Evolutionary conservation across 2,113 vertebrate species (phyloP), one percentile per base, ranked within the genome.

Genomic region (Gopherus flavomarginatus): DNA sequence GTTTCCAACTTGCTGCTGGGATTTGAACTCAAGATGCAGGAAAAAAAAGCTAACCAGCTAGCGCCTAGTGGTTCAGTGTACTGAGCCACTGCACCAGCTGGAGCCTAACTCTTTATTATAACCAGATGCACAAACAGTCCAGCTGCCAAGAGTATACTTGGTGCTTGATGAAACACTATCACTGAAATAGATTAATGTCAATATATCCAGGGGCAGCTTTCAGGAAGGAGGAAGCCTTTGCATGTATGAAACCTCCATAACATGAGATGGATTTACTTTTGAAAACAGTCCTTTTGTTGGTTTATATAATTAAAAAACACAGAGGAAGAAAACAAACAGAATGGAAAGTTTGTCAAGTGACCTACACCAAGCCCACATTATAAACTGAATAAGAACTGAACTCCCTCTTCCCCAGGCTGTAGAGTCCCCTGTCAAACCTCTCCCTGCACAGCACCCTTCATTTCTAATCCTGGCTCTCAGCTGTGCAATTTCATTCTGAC

Each of bases 71-170:
- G 88, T 87, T 96, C 52, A 12, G 72, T 95, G 88, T 29, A 35
- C 94, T 21, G 95, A 95, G 81, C 94, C 90, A 91, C 93, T 56
- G 17, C 85, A 95, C 92, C 89, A 90, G 89, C 87, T 86, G 49
- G 80, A 96, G 94, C 92, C 96, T 78, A 69, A 88, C 79, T 89
- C 91, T 92, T 97, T 90, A 97, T 98, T 97, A 86, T 80, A 96
- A 95, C 96, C 97, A 98, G 96, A 97, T 98, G 97, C 91, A 96
- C 81, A 96, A 96, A 96, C 94, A 96, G 29, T 52, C 26, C 47
- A 82, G 89, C 78, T 97, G 97, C 96, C 97, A 98, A 94, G 87
- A 90, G 19, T 81, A 77, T 8, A 47, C 87, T 93, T 89, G 78
- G 65, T 95, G 86, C 91, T 97, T 86, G 79, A n/a, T 81, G 97